Evolutionary conservation across 2,113 vertebrate genomes (phyloP).

Genomic region (Apodemus sylvaticus): DNA sequence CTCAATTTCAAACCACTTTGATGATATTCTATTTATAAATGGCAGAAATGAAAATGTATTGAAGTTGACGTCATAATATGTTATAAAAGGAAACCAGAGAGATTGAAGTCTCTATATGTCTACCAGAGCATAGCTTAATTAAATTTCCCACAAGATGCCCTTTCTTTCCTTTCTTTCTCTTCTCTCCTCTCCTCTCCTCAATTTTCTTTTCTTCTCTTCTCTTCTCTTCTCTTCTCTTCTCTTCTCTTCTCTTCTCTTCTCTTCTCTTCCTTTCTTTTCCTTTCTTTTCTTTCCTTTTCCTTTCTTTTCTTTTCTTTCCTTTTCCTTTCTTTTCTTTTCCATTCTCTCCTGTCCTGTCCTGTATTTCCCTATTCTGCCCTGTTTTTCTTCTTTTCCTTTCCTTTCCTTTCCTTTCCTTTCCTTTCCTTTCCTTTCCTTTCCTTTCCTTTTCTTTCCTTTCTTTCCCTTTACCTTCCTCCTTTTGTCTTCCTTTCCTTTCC

Average conservation of each 20-base stretch:
- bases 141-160: neutral
- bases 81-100: neutral
- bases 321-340: rapidly evolving
- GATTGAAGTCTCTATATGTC: no score
- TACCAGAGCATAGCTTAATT: neutral
- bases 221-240: neutral
- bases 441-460: no score
- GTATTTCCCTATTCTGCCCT: rapidly evolving
- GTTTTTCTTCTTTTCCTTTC: no score
- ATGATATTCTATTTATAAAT: neutral
- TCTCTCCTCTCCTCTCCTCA: no score
- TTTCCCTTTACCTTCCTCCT: no score
- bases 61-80: neutral
- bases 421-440: no score
- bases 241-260: neutral
- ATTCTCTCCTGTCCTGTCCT: no score
- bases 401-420: no score
- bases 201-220: neutral
- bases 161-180: neutral
- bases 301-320: no score
- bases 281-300: neutral
- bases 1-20: neutral
- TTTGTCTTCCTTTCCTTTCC: no score
- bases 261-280: no score
- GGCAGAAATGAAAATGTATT: neutral